A percentile compares a stretch with the other conserved stretches of the same genome.
These are phyloP conservation scores for Nomada flava DNA, from an alignment of 2,888 invertebrate species.

Conservation along the genomic window DNA sequence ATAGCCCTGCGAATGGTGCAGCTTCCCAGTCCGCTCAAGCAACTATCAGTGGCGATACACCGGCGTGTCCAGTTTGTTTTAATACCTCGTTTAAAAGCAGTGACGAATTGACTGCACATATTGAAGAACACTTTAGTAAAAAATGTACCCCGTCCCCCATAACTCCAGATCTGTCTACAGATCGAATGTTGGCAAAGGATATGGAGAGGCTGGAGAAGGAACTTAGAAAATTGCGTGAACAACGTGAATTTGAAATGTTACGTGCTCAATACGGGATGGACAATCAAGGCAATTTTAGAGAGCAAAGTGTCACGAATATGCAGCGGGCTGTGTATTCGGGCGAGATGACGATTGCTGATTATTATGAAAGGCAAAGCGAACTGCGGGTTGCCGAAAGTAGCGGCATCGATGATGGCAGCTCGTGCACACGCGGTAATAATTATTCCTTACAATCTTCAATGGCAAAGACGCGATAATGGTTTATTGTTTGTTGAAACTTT, in stretches of 20 bases:
- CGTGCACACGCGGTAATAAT: constrained; percentile 90
- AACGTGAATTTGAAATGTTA: constrained; percentile 92
- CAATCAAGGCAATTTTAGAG: constrained; percentile 92
- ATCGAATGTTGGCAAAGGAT: constrained; percentile 85
- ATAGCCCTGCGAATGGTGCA: constrained; percentile 81
- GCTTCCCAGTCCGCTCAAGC: constrained; percentile 78
- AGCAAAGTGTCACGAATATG: constrained; percentile 92
- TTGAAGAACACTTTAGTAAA: constrained; percentile 91
- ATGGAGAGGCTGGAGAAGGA: constrained; percentile 87
- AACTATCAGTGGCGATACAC: constrained; percentile 80
- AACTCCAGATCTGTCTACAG: constrained; percentile 84
- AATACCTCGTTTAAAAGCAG: constrained; percentile 83
- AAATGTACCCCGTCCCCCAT: constrained; percentile 83
- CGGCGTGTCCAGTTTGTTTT: constrained; percentile 84
- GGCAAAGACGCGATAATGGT: neutral
- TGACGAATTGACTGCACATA: constrained; percentile 89
- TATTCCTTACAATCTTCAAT: neutral
- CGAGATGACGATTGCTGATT: constrained; percentile 93
- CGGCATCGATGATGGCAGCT: constrained; percentile 93
- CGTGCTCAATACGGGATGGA: constrained; percentile 96
- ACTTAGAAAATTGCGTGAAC: constrained; percentile 90
- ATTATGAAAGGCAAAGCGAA: constrained; percentile 92
- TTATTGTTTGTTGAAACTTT: neutral
- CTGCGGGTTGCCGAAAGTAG: constrained; percentile 90
- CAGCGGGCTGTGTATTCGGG: constrained; percentile 94